Evolutionary conservation across 2,113 vertebrate species (phyloP), one percentile per base, ranked within the genome.

Genomic region (Dasyornis broadbenti): DNA sequence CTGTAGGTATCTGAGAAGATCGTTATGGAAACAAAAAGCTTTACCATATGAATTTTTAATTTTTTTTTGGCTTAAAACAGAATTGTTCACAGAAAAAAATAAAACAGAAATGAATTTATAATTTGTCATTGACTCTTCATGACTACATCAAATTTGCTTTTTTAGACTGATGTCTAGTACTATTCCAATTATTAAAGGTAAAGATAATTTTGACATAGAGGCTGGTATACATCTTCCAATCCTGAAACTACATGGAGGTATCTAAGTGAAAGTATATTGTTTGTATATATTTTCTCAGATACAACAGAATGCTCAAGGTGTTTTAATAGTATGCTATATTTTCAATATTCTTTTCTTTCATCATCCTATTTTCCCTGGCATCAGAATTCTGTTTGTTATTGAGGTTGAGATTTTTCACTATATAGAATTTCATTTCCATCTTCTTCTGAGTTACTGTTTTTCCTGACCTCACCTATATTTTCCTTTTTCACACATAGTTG

Each of bases 41-140:
- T 73, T 31, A 60, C 4, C 0, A 1, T 28, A 2, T 8, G 1
- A 76, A 4, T n/a, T n/a, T n/a, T n/a, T n/a, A n/a, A n/a, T 4
- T 21, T 15, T 76, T 61, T 80, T 20, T 89, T 80, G 1, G 2
- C 4, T 78, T 80, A 68, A 91, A 50, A 70, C 3, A 78, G 1
- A 64, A 45, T 63, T 81, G 3, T 19, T 64, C 20, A 72, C 12
- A 49, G n/a, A 89, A 23, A 82, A 89, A 90, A 72, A 21, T 3
- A 18, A 53, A 77, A 27, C 4, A 65, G 44, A 76, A 57, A 61
- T 30, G 40, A 33, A 3, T 31, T 33, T 22, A 20, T 31, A 4
- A 39, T 71, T 76, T 59, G 4, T 64, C 28, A 6, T 8, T 88
- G 20, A 31, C 18, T 59, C 15, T 84, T 63, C 10, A 66, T 47